Percentiles rank a stretch among this genome's conserved stretches.
phyloP scores from a whole-genome alignment of 2,888 invertebrate species.

The Shargacucullia verbasci region DNA sequence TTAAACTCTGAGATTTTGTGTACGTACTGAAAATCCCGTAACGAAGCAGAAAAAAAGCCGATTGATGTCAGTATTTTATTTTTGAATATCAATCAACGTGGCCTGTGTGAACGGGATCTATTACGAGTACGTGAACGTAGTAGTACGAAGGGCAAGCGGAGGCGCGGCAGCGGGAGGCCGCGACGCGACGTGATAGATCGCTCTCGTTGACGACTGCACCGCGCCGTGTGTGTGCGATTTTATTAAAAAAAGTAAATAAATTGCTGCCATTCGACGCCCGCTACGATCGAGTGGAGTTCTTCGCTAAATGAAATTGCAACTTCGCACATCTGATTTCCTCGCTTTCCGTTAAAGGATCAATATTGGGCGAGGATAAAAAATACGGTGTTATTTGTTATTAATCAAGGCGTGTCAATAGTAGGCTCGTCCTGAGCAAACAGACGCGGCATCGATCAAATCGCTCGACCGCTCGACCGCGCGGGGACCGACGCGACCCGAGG shows the following conservation, averaged over 20 bases:
- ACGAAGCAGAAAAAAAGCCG: too few species aligned
- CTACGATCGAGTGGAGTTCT: constrained; percentile 46
- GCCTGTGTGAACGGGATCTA: constrained; percentile 15
- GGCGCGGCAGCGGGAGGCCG: constrained; percentile 6
- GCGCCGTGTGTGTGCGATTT: constrained; percentile 44
- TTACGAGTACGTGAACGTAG: constrained; percentile 6
- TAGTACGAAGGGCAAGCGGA: neutral
- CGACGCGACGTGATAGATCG: constrained; percentile 49
- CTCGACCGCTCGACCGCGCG: constrained; percentile 14
- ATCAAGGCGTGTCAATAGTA: constrained; percentile 53
- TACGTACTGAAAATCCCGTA: too few species aligned
- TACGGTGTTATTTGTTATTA: constrained; percentile 51
- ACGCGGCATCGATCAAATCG: constrained; percentile 33
- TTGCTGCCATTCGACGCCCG: constrained; percentile 44
- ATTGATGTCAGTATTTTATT: too few species aligned
- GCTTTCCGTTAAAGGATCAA: constrained; percentile 25
- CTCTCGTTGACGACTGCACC: constrained; percentile 46
- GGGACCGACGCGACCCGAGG: neutral
- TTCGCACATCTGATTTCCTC: constrained; percentile 37
- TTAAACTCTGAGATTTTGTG: too few species aligned
- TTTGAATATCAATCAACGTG: too few species aligned
- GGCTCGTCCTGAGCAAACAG: constrained; percentile 43
- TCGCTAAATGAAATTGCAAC: constrained; percentile 44
- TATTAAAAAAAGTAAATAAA: constrained; percentile 63
- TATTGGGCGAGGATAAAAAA: constrained; percentile 20